These are phyloP conservation scores for Rhineura floridana DNA, from an alignment of 2,113 vertebrate species.

Conservation along the genomic window DNA sequence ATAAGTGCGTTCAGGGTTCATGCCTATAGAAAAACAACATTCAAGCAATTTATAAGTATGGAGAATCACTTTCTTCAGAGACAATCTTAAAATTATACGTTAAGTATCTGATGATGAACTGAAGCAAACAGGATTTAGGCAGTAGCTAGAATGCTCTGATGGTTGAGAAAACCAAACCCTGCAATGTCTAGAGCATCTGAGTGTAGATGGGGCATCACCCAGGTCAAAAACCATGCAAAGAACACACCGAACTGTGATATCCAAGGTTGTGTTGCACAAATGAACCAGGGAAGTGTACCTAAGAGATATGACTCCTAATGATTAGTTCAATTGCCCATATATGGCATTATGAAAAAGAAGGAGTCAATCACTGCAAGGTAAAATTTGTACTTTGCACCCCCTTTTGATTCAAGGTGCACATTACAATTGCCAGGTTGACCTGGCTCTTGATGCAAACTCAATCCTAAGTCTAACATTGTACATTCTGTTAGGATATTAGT, in stretches of 20 bases:
- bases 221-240: not conserved
- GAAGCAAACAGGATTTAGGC: not conserved
- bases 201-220: not conserved
- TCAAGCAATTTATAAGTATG: constrained; percentile 26
- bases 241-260: not conserved
- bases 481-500: no score
- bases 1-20: constrained; percentile 80
- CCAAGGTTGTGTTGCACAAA: not conserved
- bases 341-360: not conserved
- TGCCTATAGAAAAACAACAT: constrained; percentile 73
- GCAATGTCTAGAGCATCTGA: not conserved
- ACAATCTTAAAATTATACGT: not conserved
- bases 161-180: not conserved
- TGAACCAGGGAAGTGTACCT: not conserved
- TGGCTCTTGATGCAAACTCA: not conserved
- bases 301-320: not conserved
- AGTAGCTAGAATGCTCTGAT: not conserved
- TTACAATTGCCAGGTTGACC: not conserved
- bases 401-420: not conserved
- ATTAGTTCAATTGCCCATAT: not conserved
- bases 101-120: not conserved
- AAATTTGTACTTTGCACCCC: not conserved
- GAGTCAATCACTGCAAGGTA: not conserved
- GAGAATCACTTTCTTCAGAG: not conserved
- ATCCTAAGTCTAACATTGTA: not conserved